Evolutionary conservation across 2,113 vertebrate species (phyloP).

Genomic region (Upupa epops): DNA sequence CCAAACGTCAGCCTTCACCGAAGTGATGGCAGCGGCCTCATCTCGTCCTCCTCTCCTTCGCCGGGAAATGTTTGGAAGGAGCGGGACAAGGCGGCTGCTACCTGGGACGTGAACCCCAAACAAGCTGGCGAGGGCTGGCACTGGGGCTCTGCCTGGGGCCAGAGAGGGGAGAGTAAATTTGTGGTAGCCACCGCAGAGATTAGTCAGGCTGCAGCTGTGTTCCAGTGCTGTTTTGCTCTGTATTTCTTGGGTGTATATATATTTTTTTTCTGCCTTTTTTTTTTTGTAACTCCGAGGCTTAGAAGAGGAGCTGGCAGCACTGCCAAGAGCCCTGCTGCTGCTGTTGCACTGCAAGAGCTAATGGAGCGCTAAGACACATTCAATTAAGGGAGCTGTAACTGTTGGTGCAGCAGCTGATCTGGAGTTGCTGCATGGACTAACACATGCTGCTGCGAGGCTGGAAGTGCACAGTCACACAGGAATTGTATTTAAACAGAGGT

Average conservation of each 20-base stretch:
- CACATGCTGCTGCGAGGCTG: not conserved
- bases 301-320: not conserved
- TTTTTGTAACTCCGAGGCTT: not conserved
- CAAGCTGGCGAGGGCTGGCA: rapidly evolving
- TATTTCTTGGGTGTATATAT: not conserved
- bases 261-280: not conserved
- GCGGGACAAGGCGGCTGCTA: not conserved
- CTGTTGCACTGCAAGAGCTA: not conserved
- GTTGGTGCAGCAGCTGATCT: not conserved
- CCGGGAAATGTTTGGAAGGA: not conserved
- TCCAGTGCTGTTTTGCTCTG: rapidly evolving
- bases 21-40: not conserved
- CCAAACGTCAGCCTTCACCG: not conserved
- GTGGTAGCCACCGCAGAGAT: not conserved
- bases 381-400: not conserved
- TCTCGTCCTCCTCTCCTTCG: rapidly evolving
- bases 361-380: not conserved
- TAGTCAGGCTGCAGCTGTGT: not conserved
- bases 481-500: not conserved
- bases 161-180: not conserved
- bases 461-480: not conserved
- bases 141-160: not conserved
- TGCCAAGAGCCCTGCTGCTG: not conserved
- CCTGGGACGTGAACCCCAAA: not conserved
- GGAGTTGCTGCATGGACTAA: not conserved